Conservation (phyloP, 2,888 invertebrate genomes). For the Esperia sulphurella region DNA sequence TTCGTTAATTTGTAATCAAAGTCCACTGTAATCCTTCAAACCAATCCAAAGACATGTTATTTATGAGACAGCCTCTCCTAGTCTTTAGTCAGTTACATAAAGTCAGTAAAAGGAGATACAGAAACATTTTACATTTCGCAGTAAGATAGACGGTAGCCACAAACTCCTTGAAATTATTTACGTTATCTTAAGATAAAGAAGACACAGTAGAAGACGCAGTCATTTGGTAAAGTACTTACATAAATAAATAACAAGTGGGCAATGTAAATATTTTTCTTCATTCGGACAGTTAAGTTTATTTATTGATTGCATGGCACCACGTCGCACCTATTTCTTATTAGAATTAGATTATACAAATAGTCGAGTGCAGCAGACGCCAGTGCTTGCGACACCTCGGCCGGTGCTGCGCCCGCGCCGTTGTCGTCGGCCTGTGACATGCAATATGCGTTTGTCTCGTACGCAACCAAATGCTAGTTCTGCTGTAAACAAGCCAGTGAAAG, state of each 20-base stretch:
- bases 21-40: background rate
- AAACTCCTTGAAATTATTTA: too few relatives aligned
- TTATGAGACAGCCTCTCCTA: too few relatives aligned
- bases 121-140: too few relatives aligned
- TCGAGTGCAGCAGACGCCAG: conserved; percentile 55
- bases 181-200: too few relatives aligned
- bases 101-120: too few relatives aligned
- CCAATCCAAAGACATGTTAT: too few relatives aligned
- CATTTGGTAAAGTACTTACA: too few relatives aligned
- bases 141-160: too few relatives aligned
- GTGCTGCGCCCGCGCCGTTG: conserved; percentile 18
- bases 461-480: conserved; percentile 10
- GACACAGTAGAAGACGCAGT: background rate
- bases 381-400: conserved; percentile 52
- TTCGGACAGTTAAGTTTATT: background rate
- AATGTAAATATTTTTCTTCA: background rate
- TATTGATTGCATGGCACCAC: conserved; percentile 39
- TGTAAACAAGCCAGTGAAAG: background rate
- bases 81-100: too few relatives aligned
- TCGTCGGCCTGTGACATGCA: conserved; percentile 52
- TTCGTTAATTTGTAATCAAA: conserved; percentile 13
- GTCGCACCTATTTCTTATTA: conserved; percentile 33
- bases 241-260: background rate
- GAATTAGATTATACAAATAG: conserved; percentile 28
- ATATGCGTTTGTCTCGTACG: conserved; percentile 31